Percentiles rank a stretch among this genome's conserved stretches.
Conservation (phyloP, 2,797 vertebrate genomes). For the Acanthornis magna region DNA sequence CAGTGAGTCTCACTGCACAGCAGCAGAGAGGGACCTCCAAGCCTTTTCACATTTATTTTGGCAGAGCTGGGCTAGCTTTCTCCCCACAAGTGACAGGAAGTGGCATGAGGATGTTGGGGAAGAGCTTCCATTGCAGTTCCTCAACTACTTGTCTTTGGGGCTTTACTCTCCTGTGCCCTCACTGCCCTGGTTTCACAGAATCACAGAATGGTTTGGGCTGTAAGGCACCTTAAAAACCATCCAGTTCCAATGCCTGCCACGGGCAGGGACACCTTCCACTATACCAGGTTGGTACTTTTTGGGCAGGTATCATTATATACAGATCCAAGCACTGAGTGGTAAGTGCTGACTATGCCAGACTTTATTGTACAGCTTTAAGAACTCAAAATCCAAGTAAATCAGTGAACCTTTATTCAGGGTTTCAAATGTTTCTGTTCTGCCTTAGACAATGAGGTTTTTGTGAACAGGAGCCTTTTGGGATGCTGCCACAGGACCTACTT, state of each 20-base stretch:
- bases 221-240: not conserved
- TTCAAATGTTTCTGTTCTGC: not conserved
- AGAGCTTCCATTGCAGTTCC: not conserved
- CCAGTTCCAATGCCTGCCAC: not conserved
- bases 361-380: not conserved
- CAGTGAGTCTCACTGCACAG: not conserved
- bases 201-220: not conserved
- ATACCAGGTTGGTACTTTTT: not conserved
- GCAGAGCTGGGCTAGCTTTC: not conserved
- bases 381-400: not conserved
- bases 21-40: not conserved
- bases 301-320: not conserved
- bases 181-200: not conserved
- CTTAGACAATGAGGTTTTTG: not conserved
- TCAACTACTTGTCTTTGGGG: not conserved
- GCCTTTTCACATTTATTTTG: not conserved
- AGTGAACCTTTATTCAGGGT: not conserved
- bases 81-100: not conserved
- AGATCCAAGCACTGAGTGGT: not conserved
- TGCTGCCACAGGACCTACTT: not conserved
- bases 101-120: not conserved
- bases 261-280: not conserved
- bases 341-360: not conserved
- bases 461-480: rapidly evolving
- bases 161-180: not conserved